Base-by-base conservation (phyloP, 2,113 vertebrate species). In the Noctilio leporinus region DNA sequence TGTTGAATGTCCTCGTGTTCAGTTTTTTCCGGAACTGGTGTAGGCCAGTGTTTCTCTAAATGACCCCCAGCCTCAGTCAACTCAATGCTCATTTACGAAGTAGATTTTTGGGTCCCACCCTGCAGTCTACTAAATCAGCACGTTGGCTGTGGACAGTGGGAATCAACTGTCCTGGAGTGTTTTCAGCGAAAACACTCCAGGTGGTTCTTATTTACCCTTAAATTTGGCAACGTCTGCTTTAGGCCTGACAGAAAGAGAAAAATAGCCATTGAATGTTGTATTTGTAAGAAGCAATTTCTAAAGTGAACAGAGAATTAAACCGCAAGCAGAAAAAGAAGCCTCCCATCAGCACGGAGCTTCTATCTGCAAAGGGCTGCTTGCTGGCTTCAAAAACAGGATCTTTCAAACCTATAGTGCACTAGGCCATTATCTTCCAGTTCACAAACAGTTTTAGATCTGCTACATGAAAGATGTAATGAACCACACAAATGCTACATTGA, bases 301-400 rank as follows among this genome's bases (percentile, higher is more conserved):
- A 96, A 97, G 67, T 94, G 96, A 95, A 95, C 72, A 24, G 64
- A 57, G 89, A 97, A 97, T 93, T 81, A 96, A 93, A 94, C 88
- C 49, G n/a, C 43, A 92, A 75, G 45, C 96, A 67, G 84, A 86
- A 62, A 95, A 91, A 96, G 88, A 96, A 83, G 62, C 0, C 92
- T 96, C 92, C 96, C 95, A 96, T 89, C 86, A 40, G 59, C 95
- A 72, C 10, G 67, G 73, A 97, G 97, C 94, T 96, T 81, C 4
- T 81, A 1, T 96, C 92, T 95, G 94, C 2, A 62, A 80, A 96
- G 87, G 65, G 75, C 78, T 35, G 35, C 80, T 84, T 45, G 40
- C 69, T 2, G n/a, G 69, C 86, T 97, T 94, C 57, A 95, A 93
- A 96, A 84, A 67, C 70, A 90, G 88, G 53, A 59, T 70, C 87